Base-by-base conservation (phyloP, 2,888 invertebrate species). In the Lepidochrysops patricia region DNA sequence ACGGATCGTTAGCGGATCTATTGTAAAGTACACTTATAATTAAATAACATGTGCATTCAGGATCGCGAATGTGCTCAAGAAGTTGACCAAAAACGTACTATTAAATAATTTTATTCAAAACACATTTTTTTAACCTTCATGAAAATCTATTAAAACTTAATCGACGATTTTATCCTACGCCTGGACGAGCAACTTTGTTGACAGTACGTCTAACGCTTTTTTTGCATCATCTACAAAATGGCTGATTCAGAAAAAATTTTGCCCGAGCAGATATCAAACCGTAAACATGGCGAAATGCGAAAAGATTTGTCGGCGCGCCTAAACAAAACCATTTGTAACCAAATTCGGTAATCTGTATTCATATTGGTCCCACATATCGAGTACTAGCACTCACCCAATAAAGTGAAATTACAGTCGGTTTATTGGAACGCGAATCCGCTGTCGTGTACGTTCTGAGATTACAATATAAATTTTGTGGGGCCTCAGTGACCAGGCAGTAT, bases 351-450 rank as follows among this genome's bases (percentile, higher is more conserved):
- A 49, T 61, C 49, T 62, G 34, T 64, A 62, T 64, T 59, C 61
- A 62, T 60, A 65, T 61, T 35, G 49, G 48, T 23, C 19, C 32
- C 60, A 49, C 29, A 57, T 61, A 48, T 62, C 62, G 62, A 43
- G 61, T 52, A 62, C 52, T 62, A 49, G 35, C 58, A 61, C 61
- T 58, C 60, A 49, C 57, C 60, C 61, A 63, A 63, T 65, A 65
- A 63, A 65, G 52, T 60, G 58, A 63, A 63, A 64, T 64, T 63
- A 65, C 64, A 32, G 54, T 54, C 54, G 54, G 54, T 19, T 54
- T 54, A 23, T 52, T 54, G 54, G 54, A 54, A 54, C 54, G 27
- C 27, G 32, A 19, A 12, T 54, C 54, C 54, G 52, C 50, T 52
- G 15, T 29, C 29, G 29, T 27, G 27, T 15, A 1, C 29, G 19